Conservation (phyloP, 1,140 invertebrate genomes). For the Musca vetustissima region DNA sequence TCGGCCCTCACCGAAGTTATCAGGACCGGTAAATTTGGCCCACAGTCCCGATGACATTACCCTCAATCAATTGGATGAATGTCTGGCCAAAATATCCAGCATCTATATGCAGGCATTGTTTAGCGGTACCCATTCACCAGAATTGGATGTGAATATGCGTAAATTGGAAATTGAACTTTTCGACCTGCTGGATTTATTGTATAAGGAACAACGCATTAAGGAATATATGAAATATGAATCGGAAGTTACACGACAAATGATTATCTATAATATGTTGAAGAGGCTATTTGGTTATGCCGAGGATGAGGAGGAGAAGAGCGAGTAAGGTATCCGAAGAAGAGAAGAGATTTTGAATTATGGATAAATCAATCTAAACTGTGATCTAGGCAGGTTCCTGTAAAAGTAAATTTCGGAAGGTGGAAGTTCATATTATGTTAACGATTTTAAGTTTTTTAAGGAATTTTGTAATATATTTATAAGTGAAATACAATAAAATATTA, state of each 20-base stretch:
- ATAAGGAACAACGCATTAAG: conserved; percentile 41
- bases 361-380: no score
- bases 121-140: conserved; percentile 42
- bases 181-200: conserved; percentile 44
- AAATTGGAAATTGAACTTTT: conserved; percentile 43
- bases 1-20: conserved; percentile 34
- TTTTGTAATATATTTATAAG: no score
- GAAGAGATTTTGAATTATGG: no score
- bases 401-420: no score
- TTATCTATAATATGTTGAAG: conserved; percentile 51
- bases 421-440: no score
- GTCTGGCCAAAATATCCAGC: conserved; percentile 39
- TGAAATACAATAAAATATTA: no score
- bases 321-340: no score
- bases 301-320: conserved; percentile 31
- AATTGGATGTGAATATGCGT: conserved; percentile 39
- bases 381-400: no score
- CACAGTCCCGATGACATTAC: conserved; percentile 35
- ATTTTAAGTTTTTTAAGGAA: no score
- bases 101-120: conserved; percentile 49
- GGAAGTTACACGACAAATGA: conserved; percentile 51
- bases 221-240: conserved; percentile 51
- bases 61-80: conserved; percentile 38
- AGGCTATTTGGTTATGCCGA: conserved; percentile 45
- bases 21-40: conserved; percentile 33